Percentiles rank a stretch among this genome's conserved stretches.
phyloP scores from a whole-genome alignment of 92 coral and sea anemone genomes.

The Zoanthus solanderi region DNA sequence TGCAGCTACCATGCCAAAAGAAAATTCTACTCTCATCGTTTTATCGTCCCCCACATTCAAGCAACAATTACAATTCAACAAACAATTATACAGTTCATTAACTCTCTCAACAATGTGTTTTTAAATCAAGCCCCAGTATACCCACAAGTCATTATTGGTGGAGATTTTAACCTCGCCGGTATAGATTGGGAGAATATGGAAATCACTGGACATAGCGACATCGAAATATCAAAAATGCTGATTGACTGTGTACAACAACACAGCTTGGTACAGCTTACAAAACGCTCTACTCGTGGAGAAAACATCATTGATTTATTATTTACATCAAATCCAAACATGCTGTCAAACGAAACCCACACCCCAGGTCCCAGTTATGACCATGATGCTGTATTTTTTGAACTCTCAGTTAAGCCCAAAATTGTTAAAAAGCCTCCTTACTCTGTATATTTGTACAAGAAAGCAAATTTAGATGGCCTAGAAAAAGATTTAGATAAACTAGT shows the following conservation, averaged over 20 bases:
- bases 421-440: neutral
- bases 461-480: neutral
- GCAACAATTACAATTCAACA: no score
- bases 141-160: no score
- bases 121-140: no score
- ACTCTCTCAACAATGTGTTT: constrained; percentile 36
- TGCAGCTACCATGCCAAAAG: no score
- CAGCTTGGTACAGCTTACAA: no score
- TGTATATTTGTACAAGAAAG: neutral
- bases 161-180: constrained; percentile 27
- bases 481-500: neutral
- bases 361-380: neutral
- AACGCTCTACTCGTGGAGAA: no score
- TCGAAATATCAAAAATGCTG: neutral
- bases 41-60: neutral
- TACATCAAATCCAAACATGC: no score
- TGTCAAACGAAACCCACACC: neutral
- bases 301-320: no score
- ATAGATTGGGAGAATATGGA: neutral
- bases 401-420: neutral
- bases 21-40: neutral
- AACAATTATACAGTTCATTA: constrained; percentile 18
- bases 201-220: no score
- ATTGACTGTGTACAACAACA: no score
- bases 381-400: constrained; percentile 18